Evolutionary conservation across 2,888 invertebrate genomes (phyloP).

Genomic region (Trichogramma dendrolimi): DNA sequence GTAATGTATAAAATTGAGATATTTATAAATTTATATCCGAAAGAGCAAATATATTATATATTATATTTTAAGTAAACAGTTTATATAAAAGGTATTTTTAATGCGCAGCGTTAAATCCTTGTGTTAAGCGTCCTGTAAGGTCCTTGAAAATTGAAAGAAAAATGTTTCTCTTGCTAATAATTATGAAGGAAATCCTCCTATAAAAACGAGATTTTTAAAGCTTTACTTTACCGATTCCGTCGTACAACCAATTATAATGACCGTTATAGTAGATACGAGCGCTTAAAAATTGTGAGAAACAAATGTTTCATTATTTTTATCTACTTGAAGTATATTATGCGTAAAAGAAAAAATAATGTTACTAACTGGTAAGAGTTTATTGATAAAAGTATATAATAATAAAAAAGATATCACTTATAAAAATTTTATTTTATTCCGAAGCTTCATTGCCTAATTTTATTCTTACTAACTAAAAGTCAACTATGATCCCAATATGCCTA

Average conservation of each 20-base stretch:
- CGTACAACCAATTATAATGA: too few relatives aligned
- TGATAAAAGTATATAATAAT: constrained; percentile 12
- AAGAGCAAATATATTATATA: constrained; percentile 25
- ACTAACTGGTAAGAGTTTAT: constrained; percentile 17
- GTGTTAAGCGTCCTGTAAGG: too few relatives aligned
- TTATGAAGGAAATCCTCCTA: neutral
- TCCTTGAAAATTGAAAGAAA: too few relatives aligned
- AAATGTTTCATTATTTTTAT: constrained; percentile 12
- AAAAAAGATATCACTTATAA: neutral
- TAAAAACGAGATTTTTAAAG: constrained; percentile 14
- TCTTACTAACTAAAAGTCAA: too few relatives aligned
- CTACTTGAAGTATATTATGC: constrained; percentile 16
- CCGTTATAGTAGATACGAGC: constrained; percentile 2
- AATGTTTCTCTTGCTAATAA: too few relatives aligned
- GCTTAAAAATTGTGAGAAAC: constrained; percentile 2
- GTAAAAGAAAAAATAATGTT: constrained; percentile 16
- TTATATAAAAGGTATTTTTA: constrained; percentile 23
- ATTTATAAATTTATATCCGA: constrained; percentile 27
- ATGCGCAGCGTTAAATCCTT: neutral
- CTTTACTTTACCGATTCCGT: too few relatives aligned
- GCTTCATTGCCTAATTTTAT: too few relatives aligned
- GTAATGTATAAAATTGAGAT: constrained; percentile 27
- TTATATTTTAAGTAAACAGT: constrained; percentile 16
- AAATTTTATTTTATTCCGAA: too few relatives aligned
- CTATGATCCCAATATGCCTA: too few relatives aligned